Evolutionary conservation across 2,888 invertebrate species (phyloP).

Genomic region (Eumerus sabulonum): DNA sequence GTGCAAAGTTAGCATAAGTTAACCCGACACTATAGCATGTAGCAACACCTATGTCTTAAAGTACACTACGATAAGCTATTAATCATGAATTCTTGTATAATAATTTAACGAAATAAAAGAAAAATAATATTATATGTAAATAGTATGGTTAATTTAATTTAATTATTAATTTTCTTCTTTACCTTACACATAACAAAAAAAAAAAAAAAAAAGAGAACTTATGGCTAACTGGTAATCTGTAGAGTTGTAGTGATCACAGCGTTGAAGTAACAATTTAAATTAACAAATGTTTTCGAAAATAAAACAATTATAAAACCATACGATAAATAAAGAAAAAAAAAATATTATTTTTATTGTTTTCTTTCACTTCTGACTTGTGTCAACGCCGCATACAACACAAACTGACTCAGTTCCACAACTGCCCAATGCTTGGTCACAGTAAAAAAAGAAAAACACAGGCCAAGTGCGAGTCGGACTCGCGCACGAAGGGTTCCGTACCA

Average conservation of each 20-base stretch:
- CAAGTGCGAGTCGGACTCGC: no score
- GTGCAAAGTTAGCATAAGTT: conserved; percentile 58
- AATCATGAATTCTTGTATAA: conserved; percentile 8
- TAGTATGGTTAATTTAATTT: conserved; percentile 47
- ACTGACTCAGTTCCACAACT: no score
- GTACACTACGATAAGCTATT: neutral
- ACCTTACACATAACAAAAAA: conserved; percentile 12
- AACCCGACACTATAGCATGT: no score
- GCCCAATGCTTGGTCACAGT: no score
- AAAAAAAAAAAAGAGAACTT: conserved; percentile 18
- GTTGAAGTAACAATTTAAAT: conserved; percentile 49
- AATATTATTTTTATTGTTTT: neutral
- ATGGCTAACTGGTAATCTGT: conserved; percentile 48
- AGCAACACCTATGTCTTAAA: no score
- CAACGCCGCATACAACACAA: no score
- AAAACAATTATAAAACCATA: conserved; percentile 46
- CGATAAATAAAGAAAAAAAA: conserved; percentile 55
- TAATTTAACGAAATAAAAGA: conserved; percentile 18
- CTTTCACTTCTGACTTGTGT: no score
- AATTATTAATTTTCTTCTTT: conserved; percentile 43
- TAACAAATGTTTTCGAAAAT: conserved; percentile 50
- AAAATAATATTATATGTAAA: conserved; percentile 9
- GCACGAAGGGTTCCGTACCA: no score
- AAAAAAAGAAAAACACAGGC: no score
- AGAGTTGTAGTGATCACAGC: conserved; percentile 57